Evolutionary conservation across 2,888 invertebrate genomes (phyloP).

Genomic region (Xylota segnis): DNA sequence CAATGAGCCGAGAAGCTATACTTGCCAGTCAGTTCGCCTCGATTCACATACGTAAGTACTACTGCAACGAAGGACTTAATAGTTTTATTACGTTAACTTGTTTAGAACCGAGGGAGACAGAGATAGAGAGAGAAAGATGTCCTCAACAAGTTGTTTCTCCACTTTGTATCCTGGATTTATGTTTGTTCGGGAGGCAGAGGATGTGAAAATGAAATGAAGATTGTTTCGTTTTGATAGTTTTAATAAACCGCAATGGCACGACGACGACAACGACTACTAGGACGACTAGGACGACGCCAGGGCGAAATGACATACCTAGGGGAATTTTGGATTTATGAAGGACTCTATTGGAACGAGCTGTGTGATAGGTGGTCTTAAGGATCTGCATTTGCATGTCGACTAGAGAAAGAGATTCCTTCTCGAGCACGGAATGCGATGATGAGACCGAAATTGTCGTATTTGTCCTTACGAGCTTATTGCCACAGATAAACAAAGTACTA

Average conservation of each 20-base stretch:
- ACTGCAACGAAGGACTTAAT: conserved; percentile 70
- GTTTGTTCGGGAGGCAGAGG: conserved; percentile 26
- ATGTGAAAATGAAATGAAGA: conserved; percentile 73
- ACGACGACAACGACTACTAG: too few species aligned
- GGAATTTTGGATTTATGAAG: conserved; percentile 63
- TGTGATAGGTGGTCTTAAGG: conserved; percentile 45
- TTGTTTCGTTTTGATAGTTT: conserved; percentile 76
- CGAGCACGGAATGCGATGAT: conserved; percentile 43
- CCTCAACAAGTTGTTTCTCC: conserved; percentile 69
- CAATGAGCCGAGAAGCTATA: conserved; percentile 41
- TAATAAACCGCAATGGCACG: conserved; percentile 61
- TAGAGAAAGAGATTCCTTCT: not conserved
- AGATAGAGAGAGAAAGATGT: conserved; percentile 14
- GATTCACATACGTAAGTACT: conserved; percentile 3
- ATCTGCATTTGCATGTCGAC: conserved; percentile 53
- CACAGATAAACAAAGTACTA: conserved; percentile 71
- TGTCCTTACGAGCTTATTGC: conserved; percentile 67
- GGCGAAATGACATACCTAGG: conserved; percentile 33
- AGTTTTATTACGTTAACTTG: conserved; percentile 75
- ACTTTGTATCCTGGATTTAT: conserved; percentile 54
- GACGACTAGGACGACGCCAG: too few species aligned
- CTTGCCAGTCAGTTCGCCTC: conserved; percentile 28
- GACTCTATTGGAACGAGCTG: conserved; percentile 51
- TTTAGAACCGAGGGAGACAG: conserved; percentile 53
- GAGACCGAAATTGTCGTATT: conserved; percentile 60